phyloP scores from a whole-genome alignment of 1,140 invertebrate species.

The Papilio machaon region DNA sequence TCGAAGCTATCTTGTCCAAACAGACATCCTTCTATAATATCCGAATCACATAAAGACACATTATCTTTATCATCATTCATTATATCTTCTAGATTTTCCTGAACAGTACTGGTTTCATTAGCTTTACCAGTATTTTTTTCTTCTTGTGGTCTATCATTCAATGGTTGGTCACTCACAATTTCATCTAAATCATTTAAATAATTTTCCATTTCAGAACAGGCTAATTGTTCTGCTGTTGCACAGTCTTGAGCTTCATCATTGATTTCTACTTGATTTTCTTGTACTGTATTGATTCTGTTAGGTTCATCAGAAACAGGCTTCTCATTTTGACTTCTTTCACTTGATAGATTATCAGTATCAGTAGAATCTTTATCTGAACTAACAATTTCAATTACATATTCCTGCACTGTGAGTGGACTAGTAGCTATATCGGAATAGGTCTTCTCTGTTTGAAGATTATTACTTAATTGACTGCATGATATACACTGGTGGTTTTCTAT shows the following conservation, averaged over 20 bases:
- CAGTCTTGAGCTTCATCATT: not conserved
- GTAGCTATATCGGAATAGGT: conserved; percentile 49
- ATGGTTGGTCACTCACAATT: not conserved
- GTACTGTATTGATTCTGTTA: not conserved
- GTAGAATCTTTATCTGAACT: not conserved
- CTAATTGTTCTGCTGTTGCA: conserved; percentile 45
- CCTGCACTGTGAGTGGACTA: conserved; percentile 50
- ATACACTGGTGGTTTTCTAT: conserved; percentile 55
- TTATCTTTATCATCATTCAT: not conserved
- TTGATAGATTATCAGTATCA: not conserved
- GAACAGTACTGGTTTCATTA: not conserved
- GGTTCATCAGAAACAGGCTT: not conserved
- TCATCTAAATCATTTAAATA: not conserved
- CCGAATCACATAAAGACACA: conserved; percentile 21
- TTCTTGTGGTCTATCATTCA: not conserved
- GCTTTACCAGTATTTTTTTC: not conserved
- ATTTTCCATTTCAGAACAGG: conserved; percentile 56
- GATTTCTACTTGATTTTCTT: not conserved
- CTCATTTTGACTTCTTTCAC: not conserved
- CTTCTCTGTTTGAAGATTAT: conserved; percentile 41
- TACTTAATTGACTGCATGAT: conserved; percentile 45
- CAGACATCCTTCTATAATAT: conserved; percentile 45
- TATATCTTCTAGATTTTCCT: not conserved
- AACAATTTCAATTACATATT: not conserved
- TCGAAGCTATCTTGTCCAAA: conserved; percentile 63